Base-by-base conservation (phyloP, 2,113 vertebrate species). In the Cryptotis parvus region DNA sequence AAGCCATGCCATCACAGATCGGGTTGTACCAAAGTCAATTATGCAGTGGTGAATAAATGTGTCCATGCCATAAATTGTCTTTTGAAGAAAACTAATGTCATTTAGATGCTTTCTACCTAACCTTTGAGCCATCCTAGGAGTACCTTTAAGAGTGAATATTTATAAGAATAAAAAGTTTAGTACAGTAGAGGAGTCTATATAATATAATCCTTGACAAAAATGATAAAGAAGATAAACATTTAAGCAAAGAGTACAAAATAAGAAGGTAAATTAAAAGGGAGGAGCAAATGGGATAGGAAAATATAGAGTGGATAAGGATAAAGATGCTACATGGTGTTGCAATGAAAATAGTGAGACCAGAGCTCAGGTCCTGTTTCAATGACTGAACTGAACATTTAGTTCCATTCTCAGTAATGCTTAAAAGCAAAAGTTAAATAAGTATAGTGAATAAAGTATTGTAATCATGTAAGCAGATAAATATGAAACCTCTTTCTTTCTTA, bases 321-420 rank as follows among this genome's bases (percentile, higher is more conserved):
- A 82, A 87, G 65, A 77, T 8, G 35, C 4, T 78, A 8, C 3
- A 24, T 72, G 16, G 3, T 37, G 68, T 33, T 70, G 33, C 20
- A 20, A 35, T 14, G 20, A 70, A 70, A 70, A 61, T 61, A 6
- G 20, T 70, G 18, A 70, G n/a, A 70, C 35, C 35, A 76, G 41
- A 15, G 12, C 49, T 84, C 70, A 84, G 74, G 37, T 81, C 77
- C 9, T 63, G 33, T 70, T 43, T 80, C 27, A 77, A 45, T 79
- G 35, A 58, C 43, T 88, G 41, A 78, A 24, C 78, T n/a, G n/a
- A n/a, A n/a, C 29, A 7, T 78, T 93, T 61, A 84, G 52, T 65
- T 84, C 9, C 15, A 84, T 9, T n/a, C 14, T 3, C 27, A 76
- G 16, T 41, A 14, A 69, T 27, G 37, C 37, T 26, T 16, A 20